Percentiles rank a stretch among this genome's conserved stretches.
phyloP scores from a whole-genome alignment of 2,888 invertebrate genomes.

The Isoperla grammatica region DNA sequence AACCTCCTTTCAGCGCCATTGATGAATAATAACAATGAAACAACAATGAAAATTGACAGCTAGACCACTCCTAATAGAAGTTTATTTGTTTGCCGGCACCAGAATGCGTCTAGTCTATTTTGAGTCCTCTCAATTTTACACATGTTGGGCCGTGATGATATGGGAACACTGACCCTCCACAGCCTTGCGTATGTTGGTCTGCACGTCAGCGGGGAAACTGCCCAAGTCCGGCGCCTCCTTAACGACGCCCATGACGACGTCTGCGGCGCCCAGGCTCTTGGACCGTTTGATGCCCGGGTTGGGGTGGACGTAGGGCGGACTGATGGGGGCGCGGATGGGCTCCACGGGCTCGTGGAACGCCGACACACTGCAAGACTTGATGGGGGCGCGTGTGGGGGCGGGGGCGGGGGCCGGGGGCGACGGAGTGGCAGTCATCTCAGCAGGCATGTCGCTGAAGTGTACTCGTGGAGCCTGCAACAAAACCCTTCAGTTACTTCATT shows the following conservation, averaged over 20 bases:
- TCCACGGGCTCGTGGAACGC: neutral
- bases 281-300: slow-evolving; percentile 65
- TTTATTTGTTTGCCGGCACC: no score
- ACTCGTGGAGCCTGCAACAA: slow-evolving; percentile 51
- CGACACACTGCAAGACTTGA: slow-evolving; percentile 25
- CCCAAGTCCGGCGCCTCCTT: slow-evolving; percentile 67
- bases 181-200: slow-evolving; percentile 67
- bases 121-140: no score
- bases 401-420: neutral
- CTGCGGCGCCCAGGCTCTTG: slow-evolving; percentile 74
- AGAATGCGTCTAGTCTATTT: no score
- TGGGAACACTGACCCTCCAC: slow-evolving; percentile 42
- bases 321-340: neutral
- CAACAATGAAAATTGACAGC: no score
- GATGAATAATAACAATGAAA: no score
- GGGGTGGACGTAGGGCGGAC: slow-evolving; percentile 29
- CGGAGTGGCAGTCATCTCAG: neutral
- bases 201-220: slow-evolving; percentile 66
- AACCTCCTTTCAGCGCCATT: no score
- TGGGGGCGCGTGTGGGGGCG: slow-evolving; percentile 1
- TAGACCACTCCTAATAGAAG: no score
- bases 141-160: no score
- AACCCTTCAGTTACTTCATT: neutral
- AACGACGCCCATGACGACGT: slow-evolving; percentile 59
- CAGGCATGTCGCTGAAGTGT: slow-evolving; percentile 43